Percentiles rank a stretch among this genome's conserved stretches.
Evolutionary conservation across 2,888 invertebrate genomes (phyloP).

Genomic region (Stenodera caucasica): DNA sequence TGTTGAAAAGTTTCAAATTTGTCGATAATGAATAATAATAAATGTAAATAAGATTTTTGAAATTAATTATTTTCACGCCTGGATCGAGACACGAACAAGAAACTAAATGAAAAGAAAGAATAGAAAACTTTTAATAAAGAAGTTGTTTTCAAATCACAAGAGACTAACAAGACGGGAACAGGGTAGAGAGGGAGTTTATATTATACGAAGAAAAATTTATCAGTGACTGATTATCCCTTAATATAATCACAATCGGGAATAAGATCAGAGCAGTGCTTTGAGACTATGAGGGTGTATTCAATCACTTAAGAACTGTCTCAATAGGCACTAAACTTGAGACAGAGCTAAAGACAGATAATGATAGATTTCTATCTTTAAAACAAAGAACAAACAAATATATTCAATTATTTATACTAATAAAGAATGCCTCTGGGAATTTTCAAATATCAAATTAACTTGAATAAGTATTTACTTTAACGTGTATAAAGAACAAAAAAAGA

Average conservation of each 20-base stretch:
- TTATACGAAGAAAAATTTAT: constrained; percentile 8
- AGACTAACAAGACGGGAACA: background rate
- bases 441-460: background rate
- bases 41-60: background rate
- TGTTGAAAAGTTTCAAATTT: too few relatives aligned
- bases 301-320: constrained; percentile 35
- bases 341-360: constrained; percentile 37
- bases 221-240: constrained; percentile 25
- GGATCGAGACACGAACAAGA: background rate
- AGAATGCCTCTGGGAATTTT: background rate
- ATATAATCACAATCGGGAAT: constrained; percentile 26
- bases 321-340: background rate
- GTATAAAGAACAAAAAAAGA: background rate
- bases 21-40: background rate
- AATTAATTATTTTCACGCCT: background rate
- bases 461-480: background rate
- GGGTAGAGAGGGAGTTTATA: background rate
- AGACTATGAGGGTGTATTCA: constrained; percentile 32
- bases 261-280: constrained; percentile 27
- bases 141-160: background rate
- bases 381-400: constrained; percentile 9
- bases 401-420: background rate
- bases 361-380: constrained; percentile 33
- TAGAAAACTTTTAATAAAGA: background rate
- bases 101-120: background rate